These are phyloP conservation scores for Thamnophis elegans DNA, from an alignment of 2,797 vertebrate species.

Conservation along the genomic window DNA sequence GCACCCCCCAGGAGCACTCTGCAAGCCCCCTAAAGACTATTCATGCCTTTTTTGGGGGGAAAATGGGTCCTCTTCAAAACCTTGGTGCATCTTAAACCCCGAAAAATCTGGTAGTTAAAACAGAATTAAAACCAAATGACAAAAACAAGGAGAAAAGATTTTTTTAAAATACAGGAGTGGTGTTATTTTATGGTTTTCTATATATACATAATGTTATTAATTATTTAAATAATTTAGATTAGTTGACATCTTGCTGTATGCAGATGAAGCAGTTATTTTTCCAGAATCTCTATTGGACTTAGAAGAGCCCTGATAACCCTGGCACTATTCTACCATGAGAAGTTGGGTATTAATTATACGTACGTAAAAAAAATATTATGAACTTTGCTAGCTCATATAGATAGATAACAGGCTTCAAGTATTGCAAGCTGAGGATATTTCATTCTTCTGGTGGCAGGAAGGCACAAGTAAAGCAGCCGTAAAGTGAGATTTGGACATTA, in stretches of 20 bases:
- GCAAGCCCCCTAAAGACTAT: too few species aligned
- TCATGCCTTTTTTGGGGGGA: too few species aligned
- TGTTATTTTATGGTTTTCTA: too few species aligned
- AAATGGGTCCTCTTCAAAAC: too few species aligned
- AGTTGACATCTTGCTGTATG: background rate
- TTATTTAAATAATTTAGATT: background rate
- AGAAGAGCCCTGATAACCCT: background rate
- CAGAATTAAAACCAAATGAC: too few species aligned
- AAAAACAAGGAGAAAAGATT: background rate
- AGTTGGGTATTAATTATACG: background rate
- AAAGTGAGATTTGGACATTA: too few species aligned
- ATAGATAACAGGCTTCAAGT: background rate
- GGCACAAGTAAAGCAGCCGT: too few species aligned
- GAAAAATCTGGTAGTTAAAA: too few species aligned
- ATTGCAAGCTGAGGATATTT: background rate
- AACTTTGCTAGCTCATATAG: background rate
- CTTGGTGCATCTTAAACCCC: too few species aligned
- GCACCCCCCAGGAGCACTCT: too few species aligned
- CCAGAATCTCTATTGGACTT: background rate
- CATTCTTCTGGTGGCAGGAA: background rate
- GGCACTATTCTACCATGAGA: background rate
- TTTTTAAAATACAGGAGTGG: too few species aligned
- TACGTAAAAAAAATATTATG: background rate
- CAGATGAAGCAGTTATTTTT: background rate
- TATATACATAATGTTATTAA: background rate